Evolutionary conservation across 2,888 invertebrate species (phyloP), one percentile per base, ranked within the genome.

Genomic region (Cinara cedri): DNA sequence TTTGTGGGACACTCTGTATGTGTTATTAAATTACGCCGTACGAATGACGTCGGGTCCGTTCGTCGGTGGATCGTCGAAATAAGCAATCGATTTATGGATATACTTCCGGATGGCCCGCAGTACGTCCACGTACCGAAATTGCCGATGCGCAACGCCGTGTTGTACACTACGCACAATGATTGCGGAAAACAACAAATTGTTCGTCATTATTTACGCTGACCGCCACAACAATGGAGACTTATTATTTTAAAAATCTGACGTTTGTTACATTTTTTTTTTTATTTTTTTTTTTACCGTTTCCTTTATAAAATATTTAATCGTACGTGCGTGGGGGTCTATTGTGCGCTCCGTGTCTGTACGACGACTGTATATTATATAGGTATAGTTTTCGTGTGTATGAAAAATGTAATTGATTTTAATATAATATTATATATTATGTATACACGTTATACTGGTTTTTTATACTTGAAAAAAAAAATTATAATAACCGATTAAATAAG

Each of bases 101-200:
- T 1, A 19, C 24, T 24, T 2, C 26, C 66, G 66, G 21, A 14
- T 14, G 21, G 44, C 13, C 16, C 46, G 65, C 21, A 24, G 14
- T 46, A 24, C 21, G 21, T 0, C 3, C 16, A 11, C 44, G 57
- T 44, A 24, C 11, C 44, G 44, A 71, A 44, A 57, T 71, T 57
- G 46, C 46, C 72, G 24, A 44, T 13, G 44, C 55, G 57, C 16
- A 3, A 65, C 65, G 46, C 51, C 68, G 54, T n/a, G 34, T 0
- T 13, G 1, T 9, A 21, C 1, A 54, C 68, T 1, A 3, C 3
- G 34, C 34, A 34, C 34, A 34, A 34, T 34, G 34, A 34, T 3
- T n/a, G 49, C 16, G 49, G 34, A 21, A 72, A 62, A 62, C 60
- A 14, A 60, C 60, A 26, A 60, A 72, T 55, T 34, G 54, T 34